Evolutionary conservation across 2,113 vertebrate species (phyloP).

Genomic region (Spea bombifrons): DNA sequence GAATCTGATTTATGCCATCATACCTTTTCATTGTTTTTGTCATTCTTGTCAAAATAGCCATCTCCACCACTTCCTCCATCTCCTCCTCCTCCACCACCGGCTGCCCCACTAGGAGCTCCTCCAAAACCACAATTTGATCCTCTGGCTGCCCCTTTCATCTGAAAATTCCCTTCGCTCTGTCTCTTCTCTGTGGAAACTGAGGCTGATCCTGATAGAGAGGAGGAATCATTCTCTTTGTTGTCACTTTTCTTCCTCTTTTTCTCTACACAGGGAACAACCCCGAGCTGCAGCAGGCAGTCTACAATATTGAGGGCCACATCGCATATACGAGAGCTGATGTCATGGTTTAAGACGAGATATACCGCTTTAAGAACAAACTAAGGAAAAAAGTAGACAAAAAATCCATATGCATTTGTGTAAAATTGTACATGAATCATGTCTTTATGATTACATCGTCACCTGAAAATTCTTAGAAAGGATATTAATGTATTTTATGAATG

Average conservation of each 20-base stretch:
- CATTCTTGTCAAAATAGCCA: conserved; percentile 84
- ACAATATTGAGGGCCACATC: conserved; percentile 94
- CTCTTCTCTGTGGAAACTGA: conserved; percentile 64
- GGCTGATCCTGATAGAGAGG: conserved; percentile 28
- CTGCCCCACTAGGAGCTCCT: conserved; percentile 57
- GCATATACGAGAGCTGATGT: conserved; percentile 95
- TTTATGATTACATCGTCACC: too few species aligned
- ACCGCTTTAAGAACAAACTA: conserved; percentile 92
- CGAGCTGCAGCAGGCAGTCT: conserved; percentile 91
- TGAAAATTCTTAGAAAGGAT: too few species aligned
- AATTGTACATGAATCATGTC: neutral
- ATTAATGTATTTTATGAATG: too few species aligned
- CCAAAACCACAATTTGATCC: conserved; percentile 66
- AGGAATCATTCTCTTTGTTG: conserved; percentile 83
- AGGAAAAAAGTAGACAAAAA: conserved; percentile 2
- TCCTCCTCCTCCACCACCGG: conserved; percentile 67
- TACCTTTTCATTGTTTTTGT: conserved; percentile 83
- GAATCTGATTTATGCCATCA: neutral
- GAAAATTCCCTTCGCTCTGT: conserved; percentile 74
- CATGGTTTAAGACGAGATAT: conserved; percentile 90
- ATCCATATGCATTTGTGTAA: neutral
- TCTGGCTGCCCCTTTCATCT: conserved; percentile 66
- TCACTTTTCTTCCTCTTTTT: conserved; percentile 82
- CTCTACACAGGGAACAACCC: conserved; percentile 85
- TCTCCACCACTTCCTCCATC: conserved; percentile 64